Conservation (phyloP, 1,140 invertebrate genomes). For the Brachionus rotundiformis region DNA sequence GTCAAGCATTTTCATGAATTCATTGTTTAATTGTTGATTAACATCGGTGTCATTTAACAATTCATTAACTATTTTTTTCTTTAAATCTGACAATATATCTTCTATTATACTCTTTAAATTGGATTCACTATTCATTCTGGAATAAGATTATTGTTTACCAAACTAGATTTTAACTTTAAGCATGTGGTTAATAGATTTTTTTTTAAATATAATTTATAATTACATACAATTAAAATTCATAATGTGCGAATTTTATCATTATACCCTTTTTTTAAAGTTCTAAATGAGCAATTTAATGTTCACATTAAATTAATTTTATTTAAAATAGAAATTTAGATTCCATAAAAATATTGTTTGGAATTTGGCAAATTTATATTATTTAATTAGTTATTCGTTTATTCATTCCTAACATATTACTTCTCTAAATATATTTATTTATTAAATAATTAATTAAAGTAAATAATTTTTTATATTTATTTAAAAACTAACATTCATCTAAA, state of each 20-base stretch:
- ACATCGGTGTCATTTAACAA: background rate
- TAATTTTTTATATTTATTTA: too few species aligned
- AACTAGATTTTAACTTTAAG: background rate
- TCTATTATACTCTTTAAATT: background rate
- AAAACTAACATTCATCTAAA: too few species aligned
- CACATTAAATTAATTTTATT: background rate
- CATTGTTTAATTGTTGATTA: background rate
- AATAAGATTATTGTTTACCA: background rate
- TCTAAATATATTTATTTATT: too few species aligned
- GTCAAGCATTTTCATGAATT: slow-evolving; percentile 22
- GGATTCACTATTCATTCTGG: background rate
- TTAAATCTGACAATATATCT: background rate
- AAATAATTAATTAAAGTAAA: too few species aligned
- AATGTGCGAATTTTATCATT: background rate
- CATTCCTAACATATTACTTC: too few species aligned
- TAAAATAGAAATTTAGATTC: too few species aligned
- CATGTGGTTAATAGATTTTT: background rate
- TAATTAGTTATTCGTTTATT: too few species aligned
- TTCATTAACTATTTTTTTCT: slow-evolving; percentile 28
- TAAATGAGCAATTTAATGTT: background rate
- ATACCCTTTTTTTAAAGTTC: too few species aligned
- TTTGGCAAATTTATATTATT: too few species aligned
- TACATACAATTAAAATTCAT: background rate
- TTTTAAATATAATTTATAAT: background rate
- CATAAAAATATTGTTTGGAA: too few species aligned